Base-by-base conservation (phyloP, 2,113 vertebrate genomes). In the Genyomyrus donnyi region DNA sequence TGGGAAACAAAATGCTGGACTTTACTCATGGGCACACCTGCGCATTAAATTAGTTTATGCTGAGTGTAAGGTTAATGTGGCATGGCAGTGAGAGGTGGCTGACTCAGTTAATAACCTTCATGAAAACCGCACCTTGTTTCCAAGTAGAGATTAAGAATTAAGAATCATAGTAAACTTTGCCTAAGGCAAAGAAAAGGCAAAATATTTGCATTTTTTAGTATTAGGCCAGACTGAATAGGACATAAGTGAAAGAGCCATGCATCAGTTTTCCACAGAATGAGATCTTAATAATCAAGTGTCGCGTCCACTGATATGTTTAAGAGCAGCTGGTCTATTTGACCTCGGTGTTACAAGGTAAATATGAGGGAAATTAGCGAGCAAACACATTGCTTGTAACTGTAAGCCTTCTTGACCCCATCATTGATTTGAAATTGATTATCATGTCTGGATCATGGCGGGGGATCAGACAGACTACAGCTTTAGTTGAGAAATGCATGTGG, bases 341-440 rank as follows among this genome's bases (percentile, higher is more conserved):
- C 35, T 45, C 2, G 0, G 27, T 19, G 27, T 31, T 87, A 53
- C 31, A 21, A 35, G 27, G n/a, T 87, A 87, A 87, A 87, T 87
- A 4, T 87, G 85, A 56, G 10, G 27, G 31, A 87, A 31, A 35
- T 87, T 53, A 87, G 50, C 3, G 1, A 53, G 45, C n/a, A 24
- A 24, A n/a, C 46, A 48, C 35, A 80, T 15, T 13, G 46, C 21
- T 48, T 9, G 45, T 31, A 48, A 86, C 8, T 24, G 24, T 50
- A 13, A 13, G 84, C 45, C 45, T 49, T 48, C 45, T 31, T 86
- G 48, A 86, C 84, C 84, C 48, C n/a, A 46, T 50, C 45, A 86
- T 50, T 50, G 84, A 86, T 48, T 49, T 3, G 3, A 48, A 86
- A 86, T 86, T 86, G 84, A 86, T 49, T 86, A 86, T 86, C 83